These are phyloP conservation scores for Anas platyrhynchos DNA, from an alignment of 2,113 vertebrate species.

Conservation along the genomic window DNA sequence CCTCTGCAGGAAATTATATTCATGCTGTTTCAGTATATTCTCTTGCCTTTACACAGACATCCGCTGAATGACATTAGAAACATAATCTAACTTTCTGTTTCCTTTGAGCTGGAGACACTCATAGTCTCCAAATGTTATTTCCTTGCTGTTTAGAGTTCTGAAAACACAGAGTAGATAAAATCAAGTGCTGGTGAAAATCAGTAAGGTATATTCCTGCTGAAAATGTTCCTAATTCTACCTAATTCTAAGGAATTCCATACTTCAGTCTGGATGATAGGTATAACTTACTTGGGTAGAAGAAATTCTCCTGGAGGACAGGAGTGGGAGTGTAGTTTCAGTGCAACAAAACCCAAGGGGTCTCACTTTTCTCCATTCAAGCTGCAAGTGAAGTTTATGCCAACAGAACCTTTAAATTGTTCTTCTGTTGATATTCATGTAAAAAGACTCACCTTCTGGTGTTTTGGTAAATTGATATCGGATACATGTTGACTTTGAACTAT, in stretches of 20 bases:
- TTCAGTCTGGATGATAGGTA: background rate
- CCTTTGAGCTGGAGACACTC: background rate
- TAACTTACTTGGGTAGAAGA: background rate
- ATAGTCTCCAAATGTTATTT: background rate
- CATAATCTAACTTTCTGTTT: background rate
- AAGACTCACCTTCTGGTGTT: background rate
- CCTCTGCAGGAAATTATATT: background rate
- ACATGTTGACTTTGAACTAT: background rate
- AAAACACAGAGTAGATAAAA: background rate
- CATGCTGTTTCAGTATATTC: background rate
- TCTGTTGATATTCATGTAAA: background rate
- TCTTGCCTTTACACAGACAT: background rate
- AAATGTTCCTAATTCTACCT: background rate
- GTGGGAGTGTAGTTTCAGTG: background rate
- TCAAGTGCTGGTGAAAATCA: background rate
- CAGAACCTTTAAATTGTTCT: background rate
- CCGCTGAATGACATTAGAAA: background rate
- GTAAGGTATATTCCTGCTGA: background rate
- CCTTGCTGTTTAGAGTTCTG: background rate
- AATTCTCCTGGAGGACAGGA: background rate
- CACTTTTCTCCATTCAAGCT: background rate
- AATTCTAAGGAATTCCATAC: background rate
- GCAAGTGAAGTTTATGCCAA: background rate
- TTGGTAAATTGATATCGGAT: background rate
- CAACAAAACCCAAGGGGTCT: background rate